phyloP scores from a whole-genome alignment of 2,888 invertebrate species.

The Unio delphinus region DNA sequence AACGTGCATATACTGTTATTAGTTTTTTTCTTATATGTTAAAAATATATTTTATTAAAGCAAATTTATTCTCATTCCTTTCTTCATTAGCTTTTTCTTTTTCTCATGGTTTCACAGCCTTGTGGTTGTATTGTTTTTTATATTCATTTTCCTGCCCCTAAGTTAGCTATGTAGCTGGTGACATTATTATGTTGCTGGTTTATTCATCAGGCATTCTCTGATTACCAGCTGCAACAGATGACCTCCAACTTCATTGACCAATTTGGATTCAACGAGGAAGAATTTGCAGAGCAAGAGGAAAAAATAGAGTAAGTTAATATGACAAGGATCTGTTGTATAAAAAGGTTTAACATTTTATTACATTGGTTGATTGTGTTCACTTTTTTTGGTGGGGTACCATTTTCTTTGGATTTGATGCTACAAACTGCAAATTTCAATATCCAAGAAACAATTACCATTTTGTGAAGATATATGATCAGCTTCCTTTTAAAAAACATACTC shows the following conservation, averaged over 20 bases:
- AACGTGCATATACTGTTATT: no score
- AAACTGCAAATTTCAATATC: no score
- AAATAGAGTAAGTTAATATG: conserved; percentile 67
- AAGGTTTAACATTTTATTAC: not conserved
- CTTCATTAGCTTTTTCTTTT: not conserved
- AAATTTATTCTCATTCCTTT: not conserved
- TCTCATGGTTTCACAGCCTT: not conserved
- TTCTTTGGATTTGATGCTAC: no score
- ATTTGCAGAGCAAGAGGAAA: conserved; percentile 77
- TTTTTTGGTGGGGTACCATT: no score
- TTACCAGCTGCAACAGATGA: conserved; percentile 79
- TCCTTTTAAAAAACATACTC: no score
- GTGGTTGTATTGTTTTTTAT: conserved; percentile 3
- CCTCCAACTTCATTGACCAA: conserved; percentile 77
- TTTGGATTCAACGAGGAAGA: conserved; percentile 79
- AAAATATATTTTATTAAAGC: not conserved
- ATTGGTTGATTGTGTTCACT: no score
- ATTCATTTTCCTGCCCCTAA: not conserved
- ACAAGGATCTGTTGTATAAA: not conserved
- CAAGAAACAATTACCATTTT: no score
- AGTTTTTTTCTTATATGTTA: not conserved
- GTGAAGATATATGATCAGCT: no score
- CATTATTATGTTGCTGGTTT: conserved; percentile 47
- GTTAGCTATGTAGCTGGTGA: conserved; percentile 26
- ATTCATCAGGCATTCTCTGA: conserved; percentile 75